Conservation (phyloP, 2,888 invertebrate species). For the Gymnoscelis rufifasciata region DNA sequence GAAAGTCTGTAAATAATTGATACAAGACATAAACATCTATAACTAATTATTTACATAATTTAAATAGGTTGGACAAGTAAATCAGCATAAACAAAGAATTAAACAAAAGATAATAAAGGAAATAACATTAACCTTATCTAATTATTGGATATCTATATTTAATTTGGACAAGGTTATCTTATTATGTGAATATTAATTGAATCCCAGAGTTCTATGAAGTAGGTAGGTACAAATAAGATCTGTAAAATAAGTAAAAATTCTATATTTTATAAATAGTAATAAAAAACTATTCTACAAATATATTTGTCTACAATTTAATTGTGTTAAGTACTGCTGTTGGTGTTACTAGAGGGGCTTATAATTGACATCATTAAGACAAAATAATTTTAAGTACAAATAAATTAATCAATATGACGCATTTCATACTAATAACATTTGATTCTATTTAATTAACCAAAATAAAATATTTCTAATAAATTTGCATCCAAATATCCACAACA, state of each 20-base stretch:
- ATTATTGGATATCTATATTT: conserved; percentile 6
- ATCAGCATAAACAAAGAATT: conserved; percentile 1
- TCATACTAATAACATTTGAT: no score
- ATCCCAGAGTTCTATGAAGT: no score
- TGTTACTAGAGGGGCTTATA: no score
- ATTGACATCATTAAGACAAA: no score
- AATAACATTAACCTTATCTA: conserved; percentile 21
- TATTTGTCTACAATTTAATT: no score
- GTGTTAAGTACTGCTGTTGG: no score
- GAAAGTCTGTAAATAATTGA: conserved; percentile 46
- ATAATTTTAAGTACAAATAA: no score
- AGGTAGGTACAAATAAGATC: conserved; percentile 4
- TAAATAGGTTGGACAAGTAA: conserved; percentile 9
- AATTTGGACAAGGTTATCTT: conserved; percentile 18
- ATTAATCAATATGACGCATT: no score
- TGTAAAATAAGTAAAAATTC: conserved; percentile 6
- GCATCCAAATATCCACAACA: no score
- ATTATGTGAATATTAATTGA: conserved; percentile 7
- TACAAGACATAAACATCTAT: background rate
- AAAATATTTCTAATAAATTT: no score
- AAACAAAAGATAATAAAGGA: conserved; percentile 19
- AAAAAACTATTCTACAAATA: background rate
- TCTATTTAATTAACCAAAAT: no score
- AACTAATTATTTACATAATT: conserved; percentile 7
- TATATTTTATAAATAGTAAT: background rate